Base-by-base conservation (phyloP, 1,140 invertebrate species). In the Trichoplusia ni region DNA sequence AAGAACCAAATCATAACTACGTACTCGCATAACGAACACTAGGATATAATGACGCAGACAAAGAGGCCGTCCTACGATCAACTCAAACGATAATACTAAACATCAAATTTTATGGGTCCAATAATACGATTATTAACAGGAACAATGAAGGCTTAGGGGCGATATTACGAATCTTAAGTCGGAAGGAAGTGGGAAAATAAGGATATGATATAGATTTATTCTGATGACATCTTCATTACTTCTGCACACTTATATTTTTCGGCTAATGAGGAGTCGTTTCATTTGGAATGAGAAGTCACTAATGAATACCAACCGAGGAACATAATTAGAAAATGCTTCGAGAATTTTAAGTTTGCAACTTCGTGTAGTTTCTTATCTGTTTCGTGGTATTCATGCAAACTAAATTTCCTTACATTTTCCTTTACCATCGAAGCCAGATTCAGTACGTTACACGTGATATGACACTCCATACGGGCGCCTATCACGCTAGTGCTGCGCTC, bases 121-220 rank as follows among this genome's bases (percentile, higher is more conserved):
- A 54, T 54, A 54, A 54, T 40, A 27, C 13, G 51, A 54, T 54
- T 54, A 54, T 54, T 54, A 54, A 54, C 51, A 37, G 19, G 14
- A 40, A 37, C 33, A 54, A 38, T 40, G 35, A 19, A 8, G 19
- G 40, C 9, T 27, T 29, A 40, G 13, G 33, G 21, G 19, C 21
- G 35, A 25, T 54, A 54, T 54, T 54, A 37, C 35, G 35, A 40
- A 38, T 54, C 19, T n/a, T 27, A 38, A 54, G 13, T 25, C 4
- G 23, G 14, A 16, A 13, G 19, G 35, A 38, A 54, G 33, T 38
- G 11, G n/a, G 33, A 14, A 54, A 54, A 54, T 54, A 40, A 54
- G 35, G 35, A 31, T 33, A 31, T n/a, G 19, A 16, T 14, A 54
- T 54, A 25, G 51, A 38, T 54, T 54, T 38, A 13, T n/a, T 7